Conservation (phyloP, 2,797 vertebrate genomes). For the Sebastes trivittatus region DNA sequence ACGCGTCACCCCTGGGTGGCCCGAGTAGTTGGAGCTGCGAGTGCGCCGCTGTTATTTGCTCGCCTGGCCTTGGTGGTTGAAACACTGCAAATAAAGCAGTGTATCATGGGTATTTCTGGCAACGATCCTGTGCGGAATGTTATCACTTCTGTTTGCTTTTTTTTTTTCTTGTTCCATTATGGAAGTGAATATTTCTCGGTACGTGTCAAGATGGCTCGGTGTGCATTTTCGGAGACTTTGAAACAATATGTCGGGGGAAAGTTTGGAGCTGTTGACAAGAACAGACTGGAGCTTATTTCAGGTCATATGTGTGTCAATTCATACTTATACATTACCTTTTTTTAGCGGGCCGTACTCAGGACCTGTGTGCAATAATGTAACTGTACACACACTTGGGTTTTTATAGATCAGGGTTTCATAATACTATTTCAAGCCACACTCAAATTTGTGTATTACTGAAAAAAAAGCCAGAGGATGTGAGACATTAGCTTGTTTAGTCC, state of each 20-base stretch:
- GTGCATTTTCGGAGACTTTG: neutral
- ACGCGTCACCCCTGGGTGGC: neutral
- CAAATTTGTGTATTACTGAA: accelerated
- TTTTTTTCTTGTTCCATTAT: neutral
- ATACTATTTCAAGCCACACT: no score
- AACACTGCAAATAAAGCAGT: slow-evolving; percentile 37
- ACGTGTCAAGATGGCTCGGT: neutral
- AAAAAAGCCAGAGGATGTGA: no score
- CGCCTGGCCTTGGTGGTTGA: neutral
- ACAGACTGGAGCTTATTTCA: neutral
- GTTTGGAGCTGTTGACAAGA: slow-evolving; percentile 8
- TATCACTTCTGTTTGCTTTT: slow-evolving; percentile 13
- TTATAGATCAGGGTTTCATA: no score
- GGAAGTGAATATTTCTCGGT: neutral
- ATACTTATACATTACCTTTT: no score
- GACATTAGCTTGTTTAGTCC: neutral
- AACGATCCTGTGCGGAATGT: neutral
- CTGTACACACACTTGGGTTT: no score
- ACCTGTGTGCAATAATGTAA: no score
- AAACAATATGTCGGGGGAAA: neutral
- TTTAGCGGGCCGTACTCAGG: no score
- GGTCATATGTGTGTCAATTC: neutral
- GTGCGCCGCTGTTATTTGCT: slow-evolving; percentile 11
- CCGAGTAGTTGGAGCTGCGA: neutral
- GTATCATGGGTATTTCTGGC: slow-evolving; percentile 20